Evolutionary conservation across 1,140 invertebrate genomes (phyloP), one percentile per base, ranked within the genome.

Genomic region (Wiebesia pumilae): DNA sequence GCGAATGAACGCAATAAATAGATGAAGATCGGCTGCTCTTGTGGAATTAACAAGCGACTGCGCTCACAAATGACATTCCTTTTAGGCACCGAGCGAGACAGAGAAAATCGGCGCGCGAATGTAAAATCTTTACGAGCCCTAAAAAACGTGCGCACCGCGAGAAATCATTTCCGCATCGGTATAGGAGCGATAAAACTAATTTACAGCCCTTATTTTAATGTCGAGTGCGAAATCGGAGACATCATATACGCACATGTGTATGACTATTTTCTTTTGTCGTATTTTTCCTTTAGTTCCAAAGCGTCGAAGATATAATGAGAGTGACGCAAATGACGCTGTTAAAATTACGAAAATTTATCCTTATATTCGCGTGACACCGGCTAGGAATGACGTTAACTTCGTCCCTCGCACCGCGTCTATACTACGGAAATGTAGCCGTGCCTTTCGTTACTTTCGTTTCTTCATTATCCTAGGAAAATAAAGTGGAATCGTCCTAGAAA

Each of bases 61-160:
- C 69, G 75, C 54, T 83, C 67, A 65, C 71, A 84, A 77, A 77
- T 84, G 69, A 84, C 67, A 84, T 84, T 84, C 71, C 54, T 62
- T 77, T 43, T 62, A 27, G 58, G 58, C 27, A 14, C 9, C 71
- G 71, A 62, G 69, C n/a, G 81, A 69, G 43, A 40, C 33, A 81
- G 71, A 33, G 47, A 83, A n/a, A 62, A 81, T 24, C 79, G 40
- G 83, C 38, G 35, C n/a, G 83, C 47, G 85, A 65, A 87, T 54
- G 81, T 83, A 83, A 83, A 87, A 87, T 87, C 67, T 87, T 87
- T 84, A 87, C 86, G 81, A 84, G 86, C 62, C 77, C 19, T 54
- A 67, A 78, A 65, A 87, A 87, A 77, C 38, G 24, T 51, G 24
- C 67, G 51, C 62, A 65, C 65, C 65, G 30, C 80, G 80, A 81